phyloP scores from a whole-genome alignment of 2,888 invertebrate species.

The Acholoe squamosa region DNA sequence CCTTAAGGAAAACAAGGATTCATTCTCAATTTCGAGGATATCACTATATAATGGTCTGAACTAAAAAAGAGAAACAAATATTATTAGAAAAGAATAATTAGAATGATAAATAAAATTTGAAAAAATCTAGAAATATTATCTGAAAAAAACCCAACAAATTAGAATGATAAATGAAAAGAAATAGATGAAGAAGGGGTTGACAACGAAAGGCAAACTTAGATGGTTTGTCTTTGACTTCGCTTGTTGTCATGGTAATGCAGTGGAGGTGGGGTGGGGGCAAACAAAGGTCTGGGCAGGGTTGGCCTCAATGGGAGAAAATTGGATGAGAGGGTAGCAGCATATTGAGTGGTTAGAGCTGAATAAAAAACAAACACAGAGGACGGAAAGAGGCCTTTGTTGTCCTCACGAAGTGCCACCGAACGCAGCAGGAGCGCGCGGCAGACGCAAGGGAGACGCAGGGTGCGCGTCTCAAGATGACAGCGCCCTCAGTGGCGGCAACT shows the following conservation, averaged over 20 bases:
- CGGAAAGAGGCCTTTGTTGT: not conserved
- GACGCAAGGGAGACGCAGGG: too few relatives aligned
- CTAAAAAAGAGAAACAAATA: not conserved
- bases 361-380: not conserved
- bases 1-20: not conserved
- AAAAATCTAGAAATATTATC: too few relatives aligned
- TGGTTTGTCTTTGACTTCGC: not conserved
- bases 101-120: too few relatives aligned
- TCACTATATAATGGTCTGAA: not conserved
- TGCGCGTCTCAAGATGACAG: not conserved
- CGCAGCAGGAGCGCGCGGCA: not conserved
- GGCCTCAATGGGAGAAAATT: too few relatives aligned
- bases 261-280: not conserved
- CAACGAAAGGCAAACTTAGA: not conserved
- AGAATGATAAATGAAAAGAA: too few relatives aligned
- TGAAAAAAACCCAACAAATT: too few relatives aligned
- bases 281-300: not conserved
- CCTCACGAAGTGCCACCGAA: not conserved
- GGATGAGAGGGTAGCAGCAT: too few relatives aligned
- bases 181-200: too few relatives aligned
- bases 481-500: constrained; percentile 3
- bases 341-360: too few relatives aligned
- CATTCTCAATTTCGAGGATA: not conserved
- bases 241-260: not conserved
- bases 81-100: too few relatives aligned